A percentile compares a stretch with the other conserved stretches of the same genome.
Evolutionary conservation across 2,113 vertebrate genomes (phyloP).

Genomic region (Triplophysa tibetana): DNA sequence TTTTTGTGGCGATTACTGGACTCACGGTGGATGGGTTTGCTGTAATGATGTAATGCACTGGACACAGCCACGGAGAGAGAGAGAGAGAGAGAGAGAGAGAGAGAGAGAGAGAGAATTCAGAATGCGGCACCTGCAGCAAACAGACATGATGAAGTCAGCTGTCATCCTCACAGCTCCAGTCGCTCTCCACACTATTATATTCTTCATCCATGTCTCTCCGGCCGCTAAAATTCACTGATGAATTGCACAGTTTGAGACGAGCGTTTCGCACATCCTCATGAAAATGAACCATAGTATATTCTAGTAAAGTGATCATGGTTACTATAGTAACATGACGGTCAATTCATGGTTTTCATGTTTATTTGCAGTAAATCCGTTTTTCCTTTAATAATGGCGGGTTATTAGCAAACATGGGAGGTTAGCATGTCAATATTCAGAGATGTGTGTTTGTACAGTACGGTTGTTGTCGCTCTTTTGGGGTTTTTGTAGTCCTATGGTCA

Average conservation of each 20-base stretch:
- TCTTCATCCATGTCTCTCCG: constrained; percentile 79
- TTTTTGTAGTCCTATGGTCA: constrained; percentile 19
- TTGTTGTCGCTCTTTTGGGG: not conserved
- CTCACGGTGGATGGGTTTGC: constrained; percentile 48
- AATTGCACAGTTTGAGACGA: too few species aligned
- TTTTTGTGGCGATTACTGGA: constrained; percentile 12
- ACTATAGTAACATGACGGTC: too few species aligned
- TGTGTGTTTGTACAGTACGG: not conserved
- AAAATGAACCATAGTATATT: too few species aligned
- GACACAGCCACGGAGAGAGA: constrained; percentile 34
- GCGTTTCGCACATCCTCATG: too few species aligned
- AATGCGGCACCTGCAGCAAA: constrained; percentile 56
- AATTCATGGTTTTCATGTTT: too few species aligned
- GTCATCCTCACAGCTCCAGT: constrained; percentile 63
- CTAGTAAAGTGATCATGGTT: too few species aligned
- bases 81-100: constrained; percentile 19
- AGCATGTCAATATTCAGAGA: not conserved
- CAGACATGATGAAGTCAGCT: constrained; percentile 53
- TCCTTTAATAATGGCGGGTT: too few species aligned
- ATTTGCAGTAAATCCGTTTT: too few species aligned
- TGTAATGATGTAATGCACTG: constrained; percentile 54
- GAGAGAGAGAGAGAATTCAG: constrained; percentile 13
- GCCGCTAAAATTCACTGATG: constrained; percentile 45
- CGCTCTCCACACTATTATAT: constrained; percentile 75
- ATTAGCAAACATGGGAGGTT: too few species aligned